Evolutionary conservation across 2,888 invertebrate species (phyloP).

Genomic region (Campopleginae sp.): DNA sequence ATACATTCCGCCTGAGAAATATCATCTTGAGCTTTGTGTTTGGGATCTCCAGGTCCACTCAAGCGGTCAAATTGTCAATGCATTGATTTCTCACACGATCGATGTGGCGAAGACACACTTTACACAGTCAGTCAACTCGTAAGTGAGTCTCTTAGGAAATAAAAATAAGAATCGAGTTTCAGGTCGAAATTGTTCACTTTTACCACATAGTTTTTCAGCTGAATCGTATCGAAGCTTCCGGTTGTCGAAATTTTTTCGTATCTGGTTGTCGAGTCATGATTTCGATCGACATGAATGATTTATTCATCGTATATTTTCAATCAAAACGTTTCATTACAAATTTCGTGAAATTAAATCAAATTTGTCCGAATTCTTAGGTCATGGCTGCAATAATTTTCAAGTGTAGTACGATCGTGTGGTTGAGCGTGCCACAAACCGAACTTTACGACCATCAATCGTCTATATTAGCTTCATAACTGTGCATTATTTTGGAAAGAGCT

Average conservation of each 20-base stretch:
- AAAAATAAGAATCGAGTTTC: background rate
- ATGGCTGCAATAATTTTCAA: background rate
- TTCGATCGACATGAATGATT: background rate
- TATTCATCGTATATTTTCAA: background rate
- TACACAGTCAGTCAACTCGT: background rate
- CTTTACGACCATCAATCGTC: background rate
- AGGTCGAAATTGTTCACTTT: background rate
- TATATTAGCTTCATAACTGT: background rate
- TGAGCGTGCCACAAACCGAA: slow-evolving; percentile 3
- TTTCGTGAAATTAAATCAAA: background rate
- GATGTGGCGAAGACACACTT: background rate
- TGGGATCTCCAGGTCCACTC: too few species aligned
- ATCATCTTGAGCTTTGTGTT: too few species aligned
- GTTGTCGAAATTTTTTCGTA: background rate
- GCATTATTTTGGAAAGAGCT: slow-evolving; percentile 1
- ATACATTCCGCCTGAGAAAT: too few species aligned
- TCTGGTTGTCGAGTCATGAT: background rate
- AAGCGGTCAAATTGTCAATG: background rate
- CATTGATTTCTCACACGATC: background rate
- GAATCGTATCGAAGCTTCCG: background rate
- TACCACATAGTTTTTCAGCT: background rate
- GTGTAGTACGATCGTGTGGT: background rate
- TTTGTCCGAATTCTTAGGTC: background rate
- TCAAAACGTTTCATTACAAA: background rate
- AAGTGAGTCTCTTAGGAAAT: background rate